Percentiles rank a stretch among this genome's conserved stretches.
phyloP scores from a whole-genome alignment of 2,113 vertebrate genomes.

The Trinectes maculatus region DNA sequence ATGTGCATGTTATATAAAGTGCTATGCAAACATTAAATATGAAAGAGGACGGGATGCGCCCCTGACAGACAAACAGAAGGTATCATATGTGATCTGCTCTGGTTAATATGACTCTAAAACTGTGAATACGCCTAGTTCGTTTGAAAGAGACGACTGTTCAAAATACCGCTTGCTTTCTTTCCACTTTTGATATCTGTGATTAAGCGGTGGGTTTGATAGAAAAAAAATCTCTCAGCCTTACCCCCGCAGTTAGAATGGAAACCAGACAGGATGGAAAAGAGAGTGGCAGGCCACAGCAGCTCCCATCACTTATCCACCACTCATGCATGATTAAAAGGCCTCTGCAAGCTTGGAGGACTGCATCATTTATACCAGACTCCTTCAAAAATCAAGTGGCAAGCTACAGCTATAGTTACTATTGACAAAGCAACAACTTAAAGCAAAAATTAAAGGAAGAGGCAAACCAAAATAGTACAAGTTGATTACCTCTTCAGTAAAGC shows the following conservation, averaged over 20 bases:
- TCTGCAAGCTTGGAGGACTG: slow-evolving; percentile 65
- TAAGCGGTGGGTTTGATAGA: slow-evolving; percentile 61
- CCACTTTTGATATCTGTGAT: slow-evolving; percentile 64
- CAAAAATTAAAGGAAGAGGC: slow-evolving; percentile 41
- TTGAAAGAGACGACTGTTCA: slow-evolving; percentile 48
- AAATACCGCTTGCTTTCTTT: slow-evolving; percentile 57
- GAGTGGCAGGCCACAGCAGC: slow-evolving; percentile 62
- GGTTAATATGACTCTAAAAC: slow-evolving; percentile 38
- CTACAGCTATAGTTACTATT: slow-evolving; percentile 71
- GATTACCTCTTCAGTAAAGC: slow-evolving; percentile 56
- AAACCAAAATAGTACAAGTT: slow-evolving; percentile 66
- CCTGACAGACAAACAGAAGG: slow-evolving; percentile 53
- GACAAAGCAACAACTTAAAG: slow-evolving; percentile 64
- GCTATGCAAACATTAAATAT: slow-evolving; percentile 24
- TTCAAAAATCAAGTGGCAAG: slow-evolving; percentile 66
- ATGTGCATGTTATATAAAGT: slow-evolving; percentile 2
- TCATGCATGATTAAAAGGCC: slow-evolving; percentile 81
- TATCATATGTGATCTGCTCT: slow-evolving; percentile 41
- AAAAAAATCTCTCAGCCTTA: slow-evolving; percentile 69
- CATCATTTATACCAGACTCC: slow-evolving; percentile 67
- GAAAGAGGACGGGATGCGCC: neutral
- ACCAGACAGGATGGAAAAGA: slow-evolving; percentile 62
- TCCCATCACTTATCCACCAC: slow-evolving; percentile 77
- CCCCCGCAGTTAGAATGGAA: slow-evolving; percentile 68
- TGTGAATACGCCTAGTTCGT: slow-evolving; percentile 37